A percentile compares a stretch with the other conserved stretches of the same genome.
Conservation (phyloP, 2,113 vertebrate genomes). For the Rhinichthys klamathensis region DNA sequence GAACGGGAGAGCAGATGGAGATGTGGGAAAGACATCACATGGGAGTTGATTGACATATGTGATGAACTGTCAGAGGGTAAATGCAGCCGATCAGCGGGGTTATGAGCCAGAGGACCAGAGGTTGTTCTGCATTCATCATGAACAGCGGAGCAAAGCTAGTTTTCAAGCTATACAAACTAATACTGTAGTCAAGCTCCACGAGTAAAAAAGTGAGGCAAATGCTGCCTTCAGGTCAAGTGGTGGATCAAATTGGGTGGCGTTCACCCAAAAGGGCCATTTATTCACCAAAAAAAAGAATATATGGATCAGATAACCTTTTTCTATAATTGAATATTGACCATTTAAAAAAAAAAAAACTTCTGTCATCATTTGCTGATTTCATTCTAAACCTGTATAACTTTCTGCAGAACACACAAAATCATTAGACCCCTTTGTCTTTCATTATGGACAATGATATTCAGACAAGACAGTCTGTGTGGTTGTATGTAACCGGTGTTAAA, state of each 20-base stretch:
- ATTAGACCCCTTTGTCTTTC: too few species aligned
- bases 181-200: background rate
- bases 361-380: too few species aligned
- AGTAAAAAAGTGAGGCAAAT: background rate
- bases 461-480: too few species aligned
- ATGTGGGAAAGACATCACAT: constrained; percentile 3
- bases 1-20: background rate
- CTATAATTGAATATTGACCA: background rate
- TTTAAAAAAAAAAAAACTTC: background rate
- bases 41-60: constrained; percentile 27
- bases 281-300: too few species aligned
- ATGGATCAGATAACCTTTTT: background rate
- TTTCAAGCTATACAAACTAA: background rate
- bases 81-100: constrained; percentile 16
- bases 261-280: background rate
- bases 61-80: constrained; percentile 11
- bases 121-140: background rate
- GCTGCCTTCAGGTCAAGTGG: background rate
- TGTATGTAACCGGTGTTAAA: too few species aligned
- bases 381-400: too few species aligned
- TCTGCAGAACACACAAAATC: too few species aligned
- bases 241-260: background rate
- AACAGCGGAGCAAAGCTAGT: background rate
- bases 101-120: background rate
- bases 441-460: too few species aligned